Conservation (phyloP, 2,113 vertebrate genomes). For the Ariopsis seemanni region DNA sequence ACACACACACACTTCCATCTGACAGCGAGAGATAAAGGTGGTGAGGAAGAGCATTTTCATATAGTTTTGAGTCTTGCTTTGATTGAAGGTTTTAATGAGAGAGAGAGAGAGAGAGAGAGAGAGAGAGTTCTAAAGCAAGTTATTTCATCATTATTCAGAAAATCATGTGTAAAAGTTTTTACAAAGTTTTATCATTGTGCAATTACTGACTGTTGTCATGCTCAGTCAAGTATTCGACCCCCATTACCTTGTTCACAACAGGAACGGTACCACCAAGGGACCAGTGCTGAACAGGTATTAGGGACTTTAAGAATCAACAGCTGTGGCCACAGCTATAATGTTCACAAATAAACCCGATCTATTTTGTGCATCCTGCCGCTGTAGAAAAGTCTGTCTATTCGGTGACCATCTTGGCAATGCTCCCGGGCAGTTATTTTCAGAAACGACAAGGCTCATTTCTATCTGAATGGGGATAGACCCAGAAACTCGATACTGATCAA, state of each 20-base stretch:
- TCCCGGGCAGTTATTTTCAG: not conserved
- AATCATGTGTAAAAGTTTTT: not conserved
- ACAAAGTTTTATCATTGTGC: not conserved
- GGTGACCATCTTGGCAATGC: not conserved
- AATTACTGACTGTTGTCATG: not conserved
- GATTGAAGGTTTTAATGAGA: not conserved
- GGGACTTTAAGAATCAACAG: constrained; percentile 13
- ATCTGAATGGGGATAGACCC: not conserved
- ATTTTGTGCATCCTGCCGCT: not conserved
- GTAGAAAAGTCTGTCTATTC: not conserved
- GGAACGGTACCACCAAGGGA: constrained; percentile 2
- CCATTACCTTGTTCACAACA: not conserved
- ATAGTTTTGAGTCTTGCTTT: not conserved
- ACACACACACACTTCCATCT: constrained; percentile 7
- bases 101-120: not conserved
- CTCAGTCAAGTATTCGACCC: constrained; percentile 14
- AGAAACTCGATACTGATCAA: not conserved
- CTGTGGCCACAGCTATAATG: not conserved
- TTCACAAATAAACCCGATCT: not conserved
- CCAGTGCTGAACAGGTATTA: constrained; percentile 1
- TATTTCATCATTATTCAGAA: constrained; percentile 6
- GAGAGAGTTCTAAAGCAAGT: not conserved
- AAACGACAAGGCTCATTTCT: not conserved
- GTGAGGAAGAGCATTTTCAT: not conserved
- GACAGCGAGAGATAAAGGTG: constrained; percentile 19